Percentiles rank a stretch among this genome's conserved stretches.
These are phyloP conservation scores for Phaonia tiefii DNA, from an alignment of 2,888 invertebrate genomes.

Conservation along the genomic window DNA sequence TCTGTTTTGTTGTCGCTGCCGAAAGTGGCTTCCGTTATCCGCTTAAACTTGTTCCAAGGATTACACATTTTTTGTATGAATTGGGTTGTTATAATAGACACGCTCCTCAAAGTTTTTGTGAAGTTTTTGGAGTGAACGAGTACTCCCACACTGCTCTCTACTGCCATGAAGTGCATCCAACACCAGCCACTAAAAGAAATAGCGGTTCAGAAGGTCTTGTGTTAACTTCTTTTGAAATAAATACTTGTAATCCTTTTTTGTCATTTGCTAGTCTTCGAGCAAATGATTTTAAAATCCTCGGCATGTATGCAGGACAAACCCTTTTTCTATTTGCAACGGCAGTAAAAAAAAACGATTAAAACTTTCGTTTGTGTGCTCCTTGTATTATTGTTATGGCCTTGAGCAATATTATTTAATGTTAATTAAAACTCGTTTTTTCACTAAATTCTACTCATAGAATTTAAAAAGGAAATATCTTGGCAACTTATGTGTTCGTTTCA, in stretches of 20 bases:
- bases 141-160: too few species aligned
- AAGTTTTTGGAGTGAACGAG: not conserved
- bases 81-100: not conserved
- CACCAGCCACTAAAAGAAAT: too few species aligned
- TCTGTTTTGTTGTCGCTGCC: not conserved
- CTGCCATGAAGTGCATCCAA: too few species aligned
- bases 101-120: not conserved
- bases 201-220: not conserved
- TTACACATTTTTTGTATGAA: constrained; percentile 4
- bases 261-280: too few species aligned
- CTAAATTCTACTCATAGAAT: too few species aligned
- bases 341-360: constrained; percentile 14
- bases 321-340: not conserved
- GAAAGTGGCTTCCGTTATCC: constrained; percentile 1
- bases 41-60: constrained; percentile 3
- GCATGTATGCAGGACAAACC: too few species aligned
- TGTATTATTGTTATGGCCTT: constrained; percentile 1
- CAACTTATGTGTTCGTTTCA: too few species aligned
- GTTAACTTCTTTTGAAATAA: constrained; percentile 9
- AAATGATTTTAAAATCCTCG: too few species aligned
- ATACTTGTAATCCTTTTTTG: constrained; percentile 1
- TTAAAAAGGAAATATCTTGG: too few species aligned
- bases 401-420: constrained; percentile 17
- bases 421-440: constrained; percentile 25
- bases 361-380: constrained; percentile 29